Percentiles rank a stretch among this genome's conserved stretches.
phyloP scores from a whole-genome alignment of 2,113 vertebrate species.

The Ciconia boyciana region DNA sequence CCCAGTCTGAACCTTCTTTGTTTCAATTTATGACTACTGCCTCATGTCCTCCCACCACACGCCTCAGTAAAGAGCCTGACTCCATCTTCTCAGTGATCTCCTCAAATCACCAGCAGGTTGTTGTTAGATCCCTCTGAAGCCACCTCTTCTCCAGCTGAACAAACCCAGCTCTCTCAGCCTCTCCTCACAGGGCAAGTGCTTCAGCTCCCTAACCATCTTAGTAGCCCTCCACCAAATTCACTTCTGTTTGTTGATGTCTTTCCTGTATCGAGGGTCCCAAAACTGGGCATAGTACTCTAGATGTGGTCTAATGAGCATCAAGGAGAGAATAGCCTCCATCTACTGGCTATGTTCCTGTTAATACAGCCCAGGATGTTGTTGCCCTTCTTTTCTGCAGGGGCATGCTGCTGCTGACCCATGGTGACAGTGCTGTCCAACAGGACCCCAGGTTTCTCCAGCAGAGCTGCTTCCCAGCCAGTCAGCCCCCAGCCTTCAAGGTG shows the following conservation, averaged over 20 bases:
- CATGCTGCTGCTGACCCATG: background rate
- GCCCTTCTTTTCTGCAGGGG: background rate
- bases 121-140: background rate
- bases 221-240: background rate
- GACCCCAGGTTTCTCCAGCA: background rate
- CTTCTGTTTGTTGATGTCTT: background rate
- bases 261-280: background rate
- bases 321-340: background rate
- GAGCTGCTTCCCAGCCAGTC: background rate
- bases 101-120: background rate
- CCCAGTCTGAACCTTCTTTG: background rate
- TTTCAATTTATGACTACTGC: background rate
- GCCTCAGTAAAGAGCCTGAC: background rate
- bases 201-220: background rate
- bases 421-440: background rate
- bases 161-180: background rate
- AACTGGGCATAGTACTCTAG: background rate
- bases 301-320: background rate
- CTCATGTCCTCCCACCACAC: fast-evolving
- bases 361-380: background rate
- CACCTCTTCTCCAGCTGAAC: background rate
- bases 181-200: background rate
- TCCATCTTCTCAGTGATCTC: background rate
- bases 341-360: background rate
- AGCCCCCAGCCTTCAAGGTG: background rate